Evolutionary conservation across 2,113 vertebrate genomes (phyloP).

Genomic region (Thomomys bottae): DNA sequence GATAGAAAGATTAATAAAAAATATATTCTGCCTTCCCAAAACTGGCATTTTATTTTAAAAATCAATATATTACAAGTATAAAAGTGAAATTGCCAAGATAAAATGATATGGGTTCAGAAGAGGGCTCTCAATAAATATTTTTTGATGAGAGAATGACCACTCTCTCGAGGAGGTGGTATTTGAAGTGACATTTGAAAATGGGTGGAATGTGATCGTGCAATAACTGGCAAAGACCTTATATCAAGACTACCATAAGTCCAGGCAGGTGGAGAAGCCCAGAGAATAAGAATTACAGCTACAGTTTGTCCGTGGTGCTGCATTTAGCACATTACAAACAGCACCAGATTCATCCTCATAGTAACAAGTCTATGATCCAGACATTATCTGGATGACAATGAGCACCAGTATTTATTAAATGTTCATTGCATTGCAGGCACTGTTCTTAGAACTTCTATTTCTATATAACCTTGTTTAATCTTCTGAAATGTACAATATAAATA

Average conservation of each 20-base stretch:
- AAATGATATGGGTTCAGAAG: conserved; percentile 61
- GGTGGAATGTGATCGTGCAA: conserved; percentile 35
- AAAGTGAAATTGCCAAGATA: conserved; percentile 66
- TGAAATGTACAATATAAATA: neutral
- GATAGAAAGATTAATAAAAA: conserved; percentile 63
- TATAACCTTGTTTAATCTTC: neutral
- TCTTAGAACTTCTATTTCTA: neutral
- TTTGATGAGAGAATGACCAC: conserved; percentile 63
- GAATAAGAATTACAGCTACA: neutral
- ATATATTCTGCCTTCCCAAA: conserved; percentile 51
- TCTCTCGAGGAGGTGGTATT: conserved; percentile 63
- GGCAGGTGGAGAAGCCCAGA: neutral
- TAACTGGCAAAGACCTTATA: conserved; percentile 38
- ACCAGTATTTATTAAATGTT: neutral
- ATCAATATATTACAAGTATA: conserved; percentile 62
- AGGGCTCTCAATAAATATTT: conserved; percentile 61
- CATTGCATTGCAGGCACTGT: neutral
- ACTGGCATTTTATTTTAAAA: conserved; percentile 56
- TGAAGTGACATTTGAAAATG: conserved; percentile 72
- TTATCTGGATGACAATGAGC: neutral
- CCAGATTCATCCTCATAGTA: neutral
- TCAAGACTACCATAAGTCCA: neutral
- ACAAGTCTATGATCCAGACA: neutral
- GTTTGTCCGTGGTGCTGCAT: neutral
- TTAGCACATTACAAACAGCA: neutral